A percentile compares a stretch with the other conserved stretches of the same genome.
Evolutionary conservation across 2,797 vertebrate genomes (phyloP).

Genomic region (Meda fulgida): DNA sequence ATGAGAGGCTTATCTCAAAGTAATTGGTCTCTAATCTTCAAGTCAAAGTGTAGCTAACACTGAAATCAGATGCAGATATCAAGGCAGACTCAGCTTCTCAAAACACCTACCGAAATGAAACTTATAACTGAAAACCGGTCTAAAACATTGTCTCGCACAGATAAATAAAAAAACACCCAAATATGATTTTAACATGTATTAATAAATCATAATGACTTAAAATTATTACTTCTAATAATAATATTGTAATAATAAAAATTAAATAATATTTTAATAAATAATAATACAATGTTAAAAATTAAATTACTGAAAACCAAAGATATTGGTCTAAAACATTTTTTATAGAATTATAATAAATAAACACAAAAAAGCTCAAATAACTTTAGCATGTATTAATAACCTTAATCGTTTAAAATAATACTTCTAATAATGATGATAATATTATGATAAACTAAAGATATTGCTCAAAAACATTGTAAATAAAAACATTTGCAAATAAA

Average conservation of each 20-base stretch:
- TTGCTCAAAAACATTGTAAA: not conserved
- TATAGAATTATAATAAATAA: not conserved
- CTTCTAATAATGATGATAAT: too few relatives aligned
- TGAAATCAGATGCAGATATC: not conserved
- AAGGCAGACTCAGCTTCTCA: not conserved
- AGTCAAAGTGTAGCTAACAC: constrained; percentile 7
- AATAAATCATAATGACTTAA: not conserved
- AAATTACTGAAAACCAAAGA: not conserved
- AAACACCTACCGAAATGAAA: not conserved
- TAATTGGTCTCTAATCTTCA: constrained; percentile 34
- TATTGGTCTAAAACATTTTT: not conserved
- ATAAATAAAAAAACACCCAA: not conserved
- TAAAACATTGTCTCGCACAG: not conserved
- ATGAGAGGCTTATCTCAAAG: not conserved
- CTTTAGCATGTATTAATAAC: too few relatives aligned
- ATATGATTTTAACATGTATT: too few relatives aligned
- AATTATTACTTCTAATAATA: not conserved
- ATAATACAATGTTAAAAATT: not conserved
- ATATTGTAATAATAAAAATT: too few relatives aligned
- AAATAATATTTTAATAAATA: not conserved
- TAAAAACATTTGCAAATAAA: not conserved
- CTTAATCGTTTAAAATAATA: too few relatives aligned
- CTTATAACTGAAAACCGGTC: not conserved
- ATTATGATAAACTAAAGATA: not conserved
- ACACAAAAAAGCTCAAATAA: not conserved